These are phyloP conservation scores for Drosophila pseudoananassae DNA, from an alignment of 1,140 invertebrate genomes.

Conservation along the genomic window DNA sequence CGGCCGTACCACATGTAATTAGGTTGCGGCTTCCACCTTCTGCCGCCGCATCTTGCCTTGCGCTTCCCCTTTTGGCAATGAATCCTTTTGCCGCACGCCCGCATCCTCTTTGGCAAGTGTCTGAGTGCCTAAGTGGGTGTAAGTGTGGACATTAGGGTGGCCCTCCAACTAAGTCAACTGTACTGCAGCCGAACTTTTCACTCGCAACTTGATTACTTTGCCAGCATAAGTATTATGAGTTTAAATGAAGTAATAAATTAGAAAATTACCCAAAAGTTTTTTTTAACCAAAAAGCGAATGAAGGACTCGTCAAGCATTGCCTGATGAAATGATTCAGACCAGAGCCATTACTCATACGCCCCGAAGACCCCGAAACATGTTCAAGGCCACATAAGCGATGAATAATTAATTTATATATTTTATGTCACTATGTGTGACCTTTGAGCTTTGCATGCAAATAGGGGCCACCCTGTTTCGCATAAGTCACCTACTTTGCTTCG, in stretches of 20 bases:
- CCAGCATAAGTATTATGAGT: background rate
- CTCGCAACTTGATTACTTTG: background rate
- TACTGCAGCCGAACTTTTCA: background rate
- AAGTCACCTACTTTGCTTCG: slow-evolving; percentile 64
- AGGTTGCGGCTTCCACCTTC: slow-evolving; percentile 73
- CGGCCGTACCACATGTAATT: slow-evolving; percentile 72
- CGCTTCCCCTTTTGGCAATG: slow-evolving; percentile 63
- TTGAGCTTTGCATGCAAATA: slow-evolving; percentile 17
- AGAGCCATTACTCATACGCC: background rate
- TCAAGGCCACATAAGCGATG: background rate
- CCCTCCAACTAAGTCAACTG: background rate
- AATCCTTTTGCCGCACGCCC: slow-evolving; percentile 65
- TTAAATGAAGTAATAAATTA: background rate
- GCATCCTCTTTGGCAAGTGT: slow-evolving; percentile 61
- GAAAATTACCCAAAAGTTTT: background rate
- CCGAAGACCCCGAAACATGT: background rate
- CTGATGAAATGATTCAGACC: no score
- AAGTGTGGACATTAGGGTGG: slow-evolving; percentile 53
- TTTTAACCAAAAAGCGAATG: no score
- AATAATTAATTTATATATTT: slow-evolving; percentile 9
- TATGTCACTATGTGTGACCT: slow-evolving; percentile 26
- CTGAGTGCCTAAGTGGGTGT: slow-evolving; percentile 44
- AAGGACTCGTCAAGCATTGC: no score
- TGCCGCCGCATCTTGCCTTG: slow-evolving; percentile 7
- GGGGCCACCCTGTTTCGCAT: slow-evolving; percentile 23